Evolutionary conservation across 1,140 invertebrate genomes (phyloP).

Genomic region (Parapsyche elsis): DNA sequence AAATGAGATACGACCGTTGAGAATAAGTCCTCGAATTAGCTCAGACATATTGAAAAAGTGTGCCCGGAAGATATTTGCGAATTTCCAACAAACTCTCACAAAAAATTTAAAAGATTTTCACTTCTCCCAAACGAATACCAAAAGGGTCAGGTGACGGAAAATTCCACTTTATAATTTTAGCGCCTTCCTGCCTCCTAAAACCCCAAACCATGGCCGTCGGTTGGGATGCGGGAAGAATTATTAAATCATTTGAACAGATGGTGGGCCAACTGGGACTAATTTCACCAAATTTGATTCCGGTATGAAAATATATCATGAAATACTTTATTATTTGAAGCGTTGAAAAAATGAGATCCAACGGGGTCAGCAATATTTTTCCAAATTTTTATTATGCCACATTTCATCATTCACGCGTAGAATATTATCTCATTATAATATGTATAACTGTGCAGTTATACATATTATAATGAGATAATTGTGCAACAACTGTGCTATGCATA

Average conservation of each 20-base stretch:
- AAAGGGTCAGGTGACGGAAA: neutral
- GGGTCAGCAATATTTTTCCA: no score
- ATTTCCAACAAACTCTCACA: no score
- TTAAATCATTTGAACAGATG: conserved; percentile 26
- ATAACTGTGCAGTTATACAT: no score
- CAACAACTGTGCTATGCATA: no score
- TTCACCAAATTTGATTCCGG: neutral
- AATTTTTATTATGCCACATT: no score
- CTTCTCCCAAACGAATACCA: no score
- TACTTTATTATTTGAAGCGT: neutral
- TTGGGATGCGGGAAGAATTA: neutral
- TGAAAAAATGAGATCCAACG: no score
- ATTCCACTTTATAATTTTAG: neutral
- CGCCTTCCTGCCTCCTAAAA: neutral
- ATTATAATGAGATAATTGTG: no score
- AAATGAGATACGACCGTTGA: neutral
- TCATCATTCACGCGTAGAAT: no score
- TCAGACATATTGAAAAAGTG: neutral
- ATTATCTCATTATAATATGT: no score
- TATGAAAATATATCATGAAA: conserved; percentile 5
- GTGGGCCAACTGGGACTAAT: conserved; percentile 11
- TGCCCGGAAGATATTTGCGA: no score
- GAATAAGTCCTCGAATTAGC: neutral
- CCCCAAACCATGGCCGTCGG: neutral
- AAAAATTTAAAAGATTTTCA: no score